phyloP scores from a whole-genome alignment of 2,113 vertebrate genomes.

The Mormyrus lacerda region DNA sequence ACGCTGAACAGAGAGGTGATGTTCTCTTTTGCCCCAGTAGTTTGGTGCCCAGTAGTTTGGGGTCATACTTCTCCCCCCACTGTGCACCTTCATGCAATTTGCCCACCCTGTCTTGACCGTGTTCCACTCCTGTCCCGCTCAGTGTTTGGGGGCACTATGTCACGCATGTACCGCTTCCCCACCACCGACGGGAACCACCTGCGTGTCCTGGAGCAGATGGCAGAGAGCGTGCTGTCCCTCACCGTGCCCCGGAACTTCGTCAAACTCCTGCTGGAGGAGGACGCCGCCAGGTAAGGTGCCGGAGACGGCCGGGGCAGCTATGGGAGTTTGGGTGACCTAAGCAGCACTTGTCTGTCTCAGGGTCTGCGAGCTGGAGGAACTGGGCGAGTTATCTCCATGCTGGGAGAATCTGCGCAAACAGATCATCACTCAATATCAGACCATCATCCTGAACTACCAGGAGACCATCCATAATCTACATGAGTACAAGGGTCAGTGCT shows the following conservation, averaged over 20 bases:
- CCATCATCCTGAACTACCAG: conserved; percentile 95
- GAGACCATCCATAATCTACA: conserved; percentile 93
- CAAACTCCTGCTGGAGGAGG: conserved; percentile 91
- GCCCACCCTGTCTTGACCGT: neutral
- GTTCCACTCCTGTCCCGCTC: neutral
- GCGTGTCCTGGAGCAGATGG: conserved; percentile 95
- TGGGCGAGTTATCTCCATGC: conserved; percentile 90
- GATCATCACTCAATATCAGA: conserved; percentile 96
- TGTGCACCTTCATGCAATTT: neutral
- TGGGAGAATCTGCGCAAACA: conserved; percentile 95
- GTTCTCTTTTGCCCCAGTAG: neutral
- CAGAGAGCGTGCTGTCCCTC: conserved; percentile 82
- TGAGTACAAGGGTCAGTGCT: conserved; percentile 84
- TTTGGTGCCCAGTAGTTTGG: neutral
- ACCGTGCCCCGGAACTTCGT: conserved; percentile 92
- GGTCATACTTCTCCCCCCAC: neutral
- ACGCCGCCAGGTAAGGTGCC: conserved; percentile 77
- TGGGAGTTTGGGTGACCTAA: neutral
- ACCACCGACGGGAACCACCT: conserved; percentile 95
- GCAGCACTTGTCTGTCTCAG: conserved; percentile 44
- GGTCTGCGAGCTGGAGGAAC: conserved; percentile 92
- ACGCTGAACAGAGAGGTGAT: neutral
- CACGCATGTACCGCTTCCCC: conserved; percentile 90
- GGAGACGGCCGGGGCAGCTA: neutral
- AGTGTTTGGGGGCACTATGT: conserved; percentile 94